phyloP scores from a whole-genome alignment of 1,140 invertebrate species.

The Caligus rogercresseyi region DNA sequence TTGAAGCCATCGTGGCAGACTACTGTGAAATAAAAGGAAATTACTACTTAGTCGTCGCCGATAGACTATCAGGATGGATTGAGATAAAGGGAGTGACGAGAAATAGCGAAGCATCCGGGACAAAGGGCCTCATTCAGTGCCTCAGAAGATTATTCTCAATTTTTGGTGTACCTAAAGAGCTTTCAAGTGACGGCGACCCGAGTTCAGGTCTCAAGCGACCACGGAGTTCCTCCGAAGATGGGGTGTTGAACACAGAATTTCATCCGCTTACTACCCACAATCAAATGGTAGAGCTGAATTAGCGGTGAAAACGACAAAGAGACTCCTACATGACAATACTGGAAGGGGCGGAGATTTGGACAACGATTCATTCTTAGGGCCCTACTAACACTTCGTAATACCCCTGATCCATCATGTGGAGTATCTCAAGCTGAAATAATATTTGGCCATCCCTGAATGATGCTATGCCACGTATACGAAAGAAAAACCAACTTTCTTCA shows the following conservation, averaged over 20 bases:
- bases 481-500: not conserved
- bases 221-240: not conserved
- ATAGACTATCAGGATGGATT: not conserved
- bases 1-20: conserved; percentile 1
- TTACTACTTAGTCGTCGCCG: conserved; percentile 7
- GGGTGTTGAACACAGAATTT: conserved; percentile 1
- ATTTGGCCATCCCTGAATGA: conserved; percentile 11
- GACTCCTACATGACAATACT: conserved; percentile 1
- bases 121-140: not conserved
- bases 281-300: conserved; percentile 9
- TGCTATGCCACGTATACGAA: not conserved
- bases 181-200: no score
- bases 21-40: not conserved
- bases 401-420: not conserved
- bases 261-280: not conserved
- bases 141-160: conserved; percentile 1
- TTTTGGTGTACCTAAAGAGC: conserved; percentile 12
- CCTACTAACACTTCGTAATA: not conserved
- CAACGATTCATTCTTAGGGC: conserved; percentile 3
- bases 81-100: not conserved
- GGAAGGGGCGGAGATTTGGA: not conserved
- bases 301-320: conserved; percentile 2
- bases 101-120: not conserved
- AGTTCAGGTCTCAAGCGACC: conserved; percentile 3
- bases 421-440: conserved; percentile 8